Evolutionary conservation across 2,888 invertebrate genomes (phyloP).

Genomic region (Synergus japonicus): DNA sequence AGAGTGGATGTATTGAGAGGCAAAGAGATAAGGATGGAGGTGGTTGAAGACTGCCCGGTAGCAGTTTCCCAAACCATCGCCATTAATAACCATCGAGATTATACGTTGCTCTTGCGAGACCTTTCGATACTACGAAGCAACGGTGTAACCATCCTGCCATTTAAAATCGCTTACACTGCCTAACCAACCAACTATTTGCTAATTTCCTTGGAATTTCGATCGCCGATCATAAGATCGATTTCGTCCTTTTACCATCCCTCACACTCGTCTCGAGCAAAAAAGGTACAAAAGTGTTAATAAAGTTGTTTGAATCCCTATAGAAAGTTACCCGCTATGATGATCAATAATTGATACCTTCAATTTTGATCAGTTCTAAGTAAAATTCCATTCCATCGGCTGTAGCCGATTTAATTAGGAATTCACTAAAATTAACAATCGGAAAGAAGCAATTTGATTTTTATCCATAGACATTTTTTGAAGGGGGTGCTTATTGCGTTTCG

Average conservation of each 20-base stretch:
- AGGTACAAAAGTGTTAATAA: not conserved
- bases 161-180: conserved; percentile 69
- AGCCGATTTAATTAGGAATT: too few relatives aligned
- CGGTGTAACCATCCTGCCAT: conserved; percentile 66
- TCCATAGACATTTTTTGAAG: not conserved
- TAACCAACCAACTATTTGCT: conserved; percentile 66
- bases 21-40: conserved; percentile 56
- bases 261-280: not conserved
- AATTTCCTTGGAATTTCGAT: conserved; percentile 69
- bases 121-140: conserved; percentile 57
- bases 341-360: not conserved
- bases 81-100: conserved; percentile 77
- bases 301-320: not conserved
- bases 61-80: conserved; percentile 77
- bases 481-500: conserved; percentile 53
- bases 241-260: conserved; percentile 8
- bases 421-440: too few relatives aligned
- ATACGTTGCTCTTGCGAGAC: conserved; percentile 70
- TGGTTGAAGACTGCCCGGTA: conserved; percentile 72
- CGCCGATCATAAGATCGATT: conserved; percentile 53
- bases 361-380: not conserved
- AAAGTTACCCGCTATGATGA: not conserved
- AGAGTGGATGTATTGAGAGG: conserved; percentile 52
- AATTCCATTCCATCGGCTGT: not conserved
- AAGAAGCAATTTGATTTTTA: too few relatives aligned